Conservation (phyloP, 1,140 invertebrate genomes). For the Papilio xuthus region DNA sequence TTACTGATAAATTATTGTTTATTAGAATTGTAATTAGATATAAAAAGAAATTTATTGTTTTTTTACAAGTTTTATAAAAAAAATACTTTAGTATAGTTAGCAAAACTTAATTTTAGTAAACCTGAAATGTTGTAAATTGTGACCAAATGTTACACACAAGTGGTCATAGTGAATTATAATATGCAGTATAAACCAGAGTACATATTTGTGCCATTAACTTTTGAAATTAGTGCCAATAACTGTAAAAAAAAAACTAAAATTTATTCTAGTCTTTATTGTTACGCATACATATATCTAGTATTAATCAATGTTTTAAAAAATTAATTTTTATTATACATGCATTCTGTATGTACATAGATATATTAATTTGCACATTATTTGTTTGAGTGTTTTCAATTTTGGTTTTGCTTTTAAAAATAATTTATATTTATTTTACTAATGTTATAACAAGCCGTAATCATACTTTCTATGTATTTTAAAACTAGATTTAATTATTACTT, state of each 20-base stretch:
- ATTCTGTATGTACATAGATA: conserved; percentile 68
- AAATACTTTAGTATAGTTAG: conserved; percentile 77
- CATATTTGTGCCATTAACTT: conserved; percentile 76
- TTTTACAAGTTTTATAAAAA: conserved; percentile 78
- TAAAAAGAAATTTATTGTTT: conserved; percentile 61
- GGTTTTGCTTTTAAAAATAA: conserved; percentile 29
- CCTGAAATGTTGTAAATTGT: conserved; percentile 52
- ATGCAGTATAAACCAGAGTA: conserved; percentile 62
- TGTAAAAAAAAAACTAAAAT: conserved; percentile 73
- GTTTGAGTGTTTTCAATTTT: conserved; percentile 41
- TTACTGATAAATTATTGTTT: conserved; percentile 73
- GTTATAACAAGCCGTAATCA: conserved; percentile 1
- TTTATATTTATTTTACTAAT: conserved; percentile 36
- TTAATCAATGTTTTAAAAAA: conserved; percentile 77
- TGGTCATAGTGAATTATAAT: conserved; percentile 38
- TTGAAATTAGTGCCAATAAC: conserved; percentile 80
- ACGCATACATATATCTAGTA: conserved; percentile 76
- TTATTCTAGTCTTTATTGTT: conserved; percentile 81
- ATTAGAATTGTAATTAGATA: conserved; percentile 74
- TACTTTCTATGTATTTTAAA: conserved; percentile 20
- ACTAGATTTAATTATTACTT: conserved; percentile 24
- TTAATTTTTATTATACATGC: conserved; percentile 72
- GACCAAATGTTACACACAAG: conserved; percentile 2
- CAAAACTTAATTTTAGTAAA: conserved; percentile 68
- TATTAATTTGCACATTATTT: conserved; percentile 63